These are phyloP conservation scores for Polydrusus pterygomalis DNA, from an alignment of 2,888 invertebrate species.

Conservation along the genomic window DNA sequence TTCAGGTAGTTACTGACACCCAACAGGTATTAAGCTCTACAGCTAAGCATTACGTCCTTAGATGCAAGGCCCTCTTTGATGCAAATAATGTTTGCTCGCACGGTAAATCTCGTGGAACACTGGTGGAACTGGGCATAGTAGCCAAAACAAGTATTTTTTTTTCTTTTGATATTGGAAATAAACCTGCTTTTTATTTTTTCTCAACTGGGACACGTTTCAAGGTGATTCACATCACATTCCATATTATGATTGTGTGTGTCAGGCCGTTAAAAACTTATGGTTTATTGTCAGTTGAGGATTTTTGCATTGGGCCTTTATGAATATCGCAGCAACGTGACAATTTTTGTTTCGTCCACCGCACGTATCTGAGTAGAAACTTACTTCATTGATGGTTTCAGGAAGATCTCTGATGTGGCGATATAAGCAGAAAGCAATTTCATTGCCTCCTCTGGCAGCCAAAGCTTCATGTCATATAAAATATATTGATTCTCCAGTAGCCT, in stretches of 20 bases:
- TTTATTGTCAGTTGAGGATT: conserved; percentile 32
- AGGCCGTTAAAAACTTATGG: conserved; percentile 50
- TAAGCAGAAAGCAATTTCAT: conserved; percentile 43
- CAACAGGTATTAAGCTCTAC: too few relatives aligned
- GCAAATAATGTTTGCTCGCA: too few relatives aligned
- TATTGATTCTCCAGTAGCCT: conserved; percentile 17
- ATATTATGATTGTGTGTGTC: conserved; percentile 52
- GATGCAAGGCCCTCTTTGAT: too few relatives aligned
- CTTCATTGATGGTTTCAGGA: conserved; percentile 23
- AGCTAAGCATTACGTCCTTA: too few relatives aligned
- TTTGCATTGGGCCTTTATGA: conserved; percentile 33
- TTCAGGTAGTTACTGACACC: too few relatives aligned
- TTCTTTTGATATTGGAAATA: too few relatives aligned
- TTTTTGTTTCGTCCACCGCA: conserved; percentile 43
- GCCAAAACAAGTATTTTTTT: too few relatives aligned
- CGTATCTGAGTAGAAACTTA: conserved; percentile 48
- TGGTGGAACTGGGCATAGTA: too few relatives aligned
- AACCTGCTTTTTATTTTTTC: too few relatives aligned
- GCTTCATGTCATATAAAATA: conserved; percentile 49
- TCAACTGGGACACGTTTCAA: too few relatives aligned
- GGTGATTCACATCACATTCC: conserved; percentile 52
- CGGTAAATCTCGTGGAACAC: too few relatives aligned
- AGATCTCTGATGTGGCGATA: conserved; percentile 24
- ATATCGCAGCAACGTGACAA: conserved; percentile 52
- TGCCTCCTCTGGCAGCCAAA: too few relatives aligned